Evolutionary conservation across 2,888 invertebrate species (phyloP), one percentile per base, ranked within the genome.

Genomic region (Pimpla rufipes): DNA sequence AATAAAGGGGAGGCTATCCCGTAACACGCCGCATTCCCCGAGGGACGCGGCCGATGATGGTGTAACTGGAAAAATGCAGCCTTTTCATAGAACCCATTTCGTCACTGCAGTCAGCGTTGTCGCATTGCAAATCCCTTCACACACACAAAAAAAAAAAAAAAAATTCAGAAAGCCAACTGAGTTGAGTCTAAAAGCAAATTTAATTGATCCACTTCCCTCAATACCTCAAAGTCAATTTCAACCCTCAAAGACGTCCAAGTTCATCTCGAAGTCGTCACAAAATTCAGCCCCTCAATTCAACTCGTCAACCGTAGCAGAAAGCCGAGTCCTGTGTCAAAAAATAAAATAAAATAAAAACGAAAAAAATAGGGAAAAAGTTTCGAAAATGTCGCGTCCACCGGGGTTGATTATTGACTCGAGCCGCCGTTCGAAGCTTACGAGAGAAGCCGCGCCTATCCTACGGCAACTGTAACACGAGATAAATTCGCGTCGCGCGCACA

Each of bases 1-100:
- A 68, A 52, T 35, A 11, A 68, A 68, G 37, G 37, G 50, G 37
- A 16, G 18, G 50, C 67, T 67, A 50, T 37, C 50, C 13, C 50
- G 50, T 68, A 21, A 50, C 52, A 18, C 50, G 35, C 50, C 1
- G 37, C 70, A 40, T 52, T 52, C 40, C 52, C 50, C 50, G 68
- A 18, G 52, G 50, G 52, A 68, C 18, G 35, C n/a, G 16, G n/a
- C 21, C 57, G 11, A 6, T 35, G n/a, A 4, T 35, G 29, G 11
- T 16, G n/a, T 42, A n/a, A 7, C n/a, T 18, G 10, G 16, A 7
- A 59, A 59, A 35, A 6, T 59, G 35, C 13, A 1, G n/a, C 57
- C 29, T 59, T 59, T 59, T 35, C 29, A 59, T 59, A 35, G 35
- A 29, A 59, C 57, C 35, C 16, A 35, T n/a, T n/a, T 35, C 35